phyloP scores from a whole-genome alignment of 2,797 vertebrate genomes.

The Percopsis omiscomaycus region DNA sequence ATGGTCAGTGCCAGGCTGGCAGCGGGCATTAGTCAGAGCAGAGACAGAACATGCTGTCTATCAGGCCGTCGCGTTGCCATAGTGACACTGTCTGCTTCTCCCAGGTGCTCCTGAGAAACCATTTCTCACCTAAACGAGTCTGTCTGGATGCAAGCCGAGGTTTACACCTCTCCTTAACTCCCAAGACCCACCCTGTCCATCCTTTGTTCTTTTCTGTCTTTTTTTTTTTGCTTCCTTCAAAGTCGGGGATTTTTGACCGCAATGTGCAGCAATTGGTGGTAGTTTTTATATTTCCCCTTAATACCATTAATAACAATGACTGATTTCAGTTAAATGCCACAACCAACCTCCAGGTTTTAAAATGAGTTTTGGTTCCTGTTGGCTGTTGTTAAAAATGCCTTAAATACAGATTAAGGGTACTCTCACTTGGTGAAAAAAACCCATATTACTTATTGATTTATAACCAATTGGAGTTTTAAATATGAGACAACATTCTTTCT shows the following conservation, averaged over 20 bases:
- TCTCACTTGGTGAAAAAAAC: no score
- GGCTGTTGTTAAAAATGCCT: no score
- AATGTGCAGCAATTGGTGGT: conserved; percentile 11
- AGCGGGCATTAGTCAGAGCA: conserved; percentile 77
- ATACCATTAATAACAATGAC: no score
- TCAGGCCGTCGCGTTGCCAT: conserved; percentile 70
- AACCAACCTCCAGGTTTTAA: no score
- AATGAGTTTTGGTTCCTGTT: no score
- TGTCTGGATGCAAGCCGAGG: conserved; percentile 62
- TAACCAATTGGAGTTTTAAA: no score
- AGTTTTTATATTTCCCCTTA: no score
- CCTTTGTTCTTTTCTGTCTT: conserved; percentile 31
- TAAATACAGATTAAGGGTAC: no score
- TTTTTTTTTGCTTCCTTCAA: conserved; percentile 47
- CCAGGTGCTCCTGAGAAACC: conserved; percentile 75
- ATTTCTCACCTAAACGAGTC: conserved; percentile 67
- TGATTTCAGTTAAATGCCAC: no score
- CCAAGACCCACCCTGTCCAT: conserved; percentile 29
- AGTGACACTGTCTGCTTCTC: conserved; percentile 71
- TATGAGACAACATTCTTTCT: no score
- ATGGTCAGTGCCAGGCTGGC: conserved; percentile 70
- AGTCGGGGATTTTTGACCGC: conserved; percentile 40
- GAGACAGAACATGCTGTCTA: conserved; percentile 78
- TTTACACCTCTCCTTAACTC: conserved; percentile 43
- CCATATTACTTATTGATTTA: no score